A percentile compares a stretch with the other conserved stretches of the same genome.
Conservation (phyloP, 2,888 invertebrate genomes). For the Cerceris ruficornis region DNA sequence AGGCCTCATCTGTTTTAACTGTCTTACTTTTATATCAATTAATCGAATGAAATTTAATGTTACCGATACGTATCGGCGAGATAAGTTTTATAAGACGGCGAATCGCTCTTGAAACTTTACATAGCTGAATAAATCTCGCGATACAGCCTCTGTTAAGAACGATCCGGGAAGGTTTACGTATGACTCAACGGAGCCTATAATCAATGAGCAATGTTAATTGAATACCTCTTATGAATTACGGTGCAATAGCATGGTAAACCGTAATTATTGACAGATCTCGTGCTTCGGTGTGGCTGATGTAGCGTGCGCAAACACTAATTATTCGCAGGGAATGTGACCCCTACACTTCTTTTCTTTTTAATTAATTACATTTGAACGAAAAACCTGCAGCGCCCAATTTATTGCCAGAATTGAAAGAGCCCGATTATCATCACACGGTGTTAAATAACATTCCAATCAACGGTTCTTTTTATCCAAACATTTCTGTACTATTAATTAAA, state of each 20-base stretch:
- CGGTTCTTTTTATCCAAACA: too few species aligned
- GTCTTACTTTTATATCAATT: background rate
- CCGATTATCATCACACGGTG: too few species aligned
- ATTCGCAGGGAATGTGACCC: constrained; percentile 35
- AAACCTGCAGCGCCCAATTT: background rate
- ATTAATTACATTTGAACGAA: background rate
- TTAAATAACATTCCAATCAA: too few species aligned
- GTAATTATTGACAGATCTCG: constrained; percentile 74
- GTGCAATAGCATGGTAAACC: constrained; percentile 61
- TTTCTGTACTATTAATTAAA: too few species aligned
- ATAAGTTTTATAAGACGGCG: background rate
- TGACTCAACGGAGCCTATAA: constrained; percentile 64
- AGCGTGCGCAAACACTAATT: constrained; percentile 41
- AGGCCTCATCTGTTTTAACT: background rate
- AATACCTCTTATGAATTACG: constrained; percentile 75
- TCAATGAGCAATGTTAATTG: constrained; percentile 73
- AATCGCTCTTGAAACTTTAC: constrained; percentile 29
- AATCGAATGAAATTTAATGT: background rate
- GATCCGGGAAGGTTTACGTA: constrained; percentile 53
- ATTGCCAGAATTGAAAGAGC: background rate
- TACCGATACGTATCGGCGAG: background rate
- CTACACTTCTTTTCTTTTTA: background rate
- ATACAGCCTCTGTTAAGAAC: constrained; percentile 26
- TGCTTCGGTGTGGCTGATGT: constrained; percentile 26
- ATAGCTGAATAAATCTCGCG: constrained; percentile 43